phyloP scores from a whole-genome alignment of 2,113 vertebrate genomes.

The Trematocara stigmaticum region DNA sequence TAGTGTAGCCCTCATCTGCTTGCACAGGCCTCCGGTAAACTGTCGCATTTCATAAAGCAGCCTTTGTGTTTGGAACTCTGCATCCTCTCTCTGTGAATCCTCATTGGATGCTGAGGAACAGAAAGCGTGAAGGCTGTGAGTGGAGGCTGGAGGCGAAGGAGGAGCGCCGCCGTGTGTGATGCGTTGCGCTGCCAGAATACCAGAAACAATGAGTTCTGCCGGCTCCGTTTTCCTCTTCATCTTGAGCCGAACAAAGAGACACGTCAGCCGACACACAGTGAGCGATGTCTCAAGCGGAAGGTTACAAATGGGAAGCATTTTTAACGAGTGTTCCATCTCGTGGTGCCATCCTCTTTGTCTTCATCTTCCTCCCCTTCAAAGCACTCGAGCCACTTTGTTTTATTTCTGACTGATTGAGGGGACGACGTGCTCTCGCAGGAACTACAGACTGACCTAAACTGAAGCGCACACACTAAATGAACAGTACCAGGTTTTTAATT shows the following conservation, averaged over 20 bases:
- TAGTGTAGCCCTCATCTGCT: neutral
- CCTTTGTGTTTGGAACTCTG: neutral
- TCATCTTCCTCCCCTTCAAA: neutral
- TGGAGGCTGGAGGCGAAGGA: neutral
- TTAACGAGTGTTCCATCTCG: conserved; percentile 24
- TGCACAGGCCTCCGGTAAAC: neutral
- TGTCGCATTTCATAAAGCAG: neutral
- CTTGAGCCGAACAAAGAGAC: conserved; percentile 11
- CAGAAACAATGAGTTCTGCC: conserved; percentile 34
- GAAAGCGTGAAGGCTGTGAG: neutral
- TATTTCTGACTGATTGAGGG: neutral
- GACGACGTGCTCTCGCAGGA: neutral
- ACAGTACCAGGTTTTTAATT: neutral
- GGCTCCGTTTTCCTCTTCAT: neutral
- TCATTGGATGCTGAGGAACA: neutral
- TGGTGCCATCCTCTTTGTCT: conserved; percentile 3
- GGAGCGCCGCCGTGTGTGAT: neutral
- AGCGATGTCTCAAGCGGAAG: neutral
- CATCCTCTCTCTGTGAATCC: neutral
- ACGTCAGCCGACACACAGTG: neutral
- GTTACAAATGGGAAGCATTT: conserved; percentile 22
- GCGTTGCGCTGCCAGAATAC: neutral
- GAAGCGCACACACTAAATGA: neutral
- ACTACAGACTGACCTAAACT: neutral
- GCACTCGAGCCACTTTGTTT: conserved; percentile 14